Evolutionary conservation across 2,888 invertebrate genomes (phyloP).

Genomic region (Zhengitettix transpicula): DNA sequence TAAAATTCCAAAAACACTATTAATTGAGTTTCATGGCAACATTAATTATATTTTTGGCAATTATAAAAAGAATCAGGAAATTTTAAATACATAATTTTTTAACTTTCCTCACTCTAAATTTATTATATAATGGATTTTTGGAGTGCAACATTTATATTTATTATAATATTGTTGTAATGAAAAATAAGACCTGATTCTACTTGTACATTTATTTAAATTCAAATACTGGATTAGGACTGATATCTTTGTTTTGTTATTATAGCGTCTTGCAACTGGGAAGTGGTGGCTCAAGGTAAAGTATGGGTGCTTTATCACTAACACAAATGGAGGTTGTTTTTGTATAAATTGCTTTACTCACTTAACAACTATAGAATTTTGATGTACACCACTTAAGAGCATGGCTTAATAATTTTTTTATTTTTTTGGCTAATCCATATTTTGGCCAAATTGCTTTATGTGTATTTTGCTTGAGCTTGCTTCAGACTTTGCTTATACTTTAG

Average conservation of each 20-base stretch:
- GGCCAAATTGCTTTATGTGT: not conserved
- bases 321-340: conserved; percentile 6
- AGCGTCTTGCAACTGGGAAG: conserved; percentile 43
- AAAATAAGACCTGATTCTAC: not conserved
- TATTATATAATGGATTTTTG: not conserved
- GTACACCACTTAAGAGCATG: too few relatives aligned
- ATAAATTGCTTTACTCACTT: not conserved
- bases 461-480: not conserved
- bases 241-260: conserved; percentile 28
- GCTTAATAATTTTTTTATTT: too few relatives aligned
- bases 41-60: too few relatives aligned
- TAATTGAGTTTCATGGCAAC: too few relatives aligned
- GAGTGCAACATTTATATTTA: too few relatives aligned
- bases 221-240: conserved; percentile 11
- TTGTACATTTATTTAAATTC: not conserved
- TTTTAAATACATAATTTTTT: too few relatives aligned
- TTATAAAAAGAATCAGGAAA: too few relatives aligned
- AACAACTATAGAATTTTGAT: too few relatives aligned
- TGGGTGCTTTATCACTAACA: conserved; percentile 15
- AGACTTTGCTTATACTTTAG: not conserved
- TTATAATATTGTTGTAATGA: not conserved
- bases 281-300: conserved; percentile 43
- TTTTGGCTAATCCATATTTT: not conserved
- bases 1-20: too few relatives aligned
- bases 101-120: not conserved